Evolutionary conservation across 2,113 vertebrate genomes (phyloP).

Genomic region (Dendropsophus ebraccatus): DNA sequence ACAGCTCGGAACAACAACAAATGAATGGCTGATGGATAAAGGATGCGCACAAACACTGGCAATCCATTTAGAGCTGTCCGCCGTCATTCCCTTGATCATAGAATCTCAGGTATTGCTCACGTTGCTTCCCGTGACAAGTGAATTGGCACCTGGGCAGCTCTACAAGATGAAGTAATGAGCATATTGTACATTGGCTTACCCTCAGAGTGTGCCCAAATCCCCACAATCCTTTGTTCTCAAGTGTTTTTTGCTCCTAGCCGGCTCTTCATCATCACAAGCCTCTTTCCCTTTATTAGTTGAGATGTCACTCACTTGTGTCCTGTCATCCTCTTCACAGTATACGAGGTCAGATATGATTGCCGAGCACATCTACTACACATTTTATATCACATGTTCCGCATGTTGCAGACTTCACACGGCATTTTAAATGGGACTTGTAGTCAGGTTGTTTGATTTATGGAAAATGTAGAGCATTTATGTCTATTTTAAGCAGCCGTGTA

Average conservation of each 20-base stretch:
- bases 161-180: constrained; percentile 35
- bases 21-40: constrained; percentile 40
- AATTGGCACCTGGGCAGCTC: constrained; percentile 26
- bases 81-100: constrained; percentile 32
- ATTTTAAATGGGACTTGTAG: background rate
- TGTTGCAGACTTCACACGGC: background rate
- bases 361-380: background rate
- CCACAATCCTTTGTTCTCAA: background rate
- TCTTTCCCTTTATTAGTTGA: background rate
- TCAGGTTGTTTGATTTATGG: background rate
- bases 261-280: background rate
- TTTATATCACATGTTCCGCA: background rate
- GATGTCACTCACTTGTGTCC: no score
- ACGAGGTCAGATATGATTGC: background rate
- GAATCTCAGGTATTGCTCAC: constrained; percentile 35
- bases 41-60: constrained; percentile 41
- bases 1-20: constrained; percentile 35
- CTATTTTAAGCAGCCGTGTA: no score
- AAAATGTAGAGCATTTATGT: no score
- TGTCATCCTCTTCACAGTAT: background rate
- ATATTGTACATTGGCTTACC: background rate
- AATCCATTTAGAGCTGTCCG: constrained; percentile 54
- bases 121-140: constrained; percentile 29
- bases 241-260: background rate
- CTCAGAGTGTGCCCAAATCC: background rate